Base-by-base conservation (phyloP, 2,113 vertebrate genomes). In the Empidonax traillii region DNA sequence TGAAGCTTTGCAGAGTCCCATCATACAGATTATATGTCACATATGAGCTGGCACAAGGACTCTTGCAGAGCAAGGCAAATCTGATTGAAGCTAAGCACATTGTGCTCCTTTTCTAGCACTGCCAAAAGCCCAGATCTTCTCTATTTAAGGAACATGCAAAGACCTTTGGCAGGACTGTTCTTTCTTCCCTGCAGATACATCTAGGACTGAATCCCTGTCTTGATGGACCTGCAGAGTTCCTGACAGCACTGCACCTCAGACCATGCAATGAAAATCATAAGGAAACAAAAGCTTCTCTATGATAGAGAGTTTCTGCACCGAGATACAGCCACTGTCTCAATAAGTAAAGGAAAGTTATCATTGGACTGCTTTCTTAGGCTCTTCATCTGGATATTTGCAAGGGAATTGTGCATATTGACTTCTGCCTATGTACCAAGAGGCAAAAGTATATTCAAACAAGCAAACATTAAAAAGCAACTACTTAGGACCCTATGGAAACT, bases 201-300 rank as follows among this genome's bases (percentile, higher is more conserved):
- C 2, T 44, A 19, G 43, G 51, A 43, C 12, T n/a, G 37, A 82
- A 53, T 37, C 14, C 12, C 22, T 69, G 24, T 49, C 16, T 46
- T 4, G 1, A 7, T 35, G 27, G 14, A 31, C 27, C 35, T 49
- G 15, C 20, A 74, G 31, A 43, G 8, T 2, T 39, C n/a, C 56
- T 41, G 9, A 3, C 16, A 71, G n/a, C 24, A 8, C 18, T 1
- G 0, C 10, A 46, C 9, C 20, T 66, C 49, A 28, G 35, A 63
- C 8, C 1, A 4, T 0, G 0, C 8, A 30, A 15, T 35, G 33
- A 65, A 95, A 88, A 8, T 4, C 4, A 1, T 31, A 39, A 25
- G 7, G 15, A 78, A 53, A 37, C 2, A 69, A 33, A 33, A 81
- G 11, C 3, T 85, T 15, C 9, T 8, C 5, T 1, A 0, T 47